Conservation (phyloP, 2,113 vertebrate species). For the Pao palembangensis region DNA sequence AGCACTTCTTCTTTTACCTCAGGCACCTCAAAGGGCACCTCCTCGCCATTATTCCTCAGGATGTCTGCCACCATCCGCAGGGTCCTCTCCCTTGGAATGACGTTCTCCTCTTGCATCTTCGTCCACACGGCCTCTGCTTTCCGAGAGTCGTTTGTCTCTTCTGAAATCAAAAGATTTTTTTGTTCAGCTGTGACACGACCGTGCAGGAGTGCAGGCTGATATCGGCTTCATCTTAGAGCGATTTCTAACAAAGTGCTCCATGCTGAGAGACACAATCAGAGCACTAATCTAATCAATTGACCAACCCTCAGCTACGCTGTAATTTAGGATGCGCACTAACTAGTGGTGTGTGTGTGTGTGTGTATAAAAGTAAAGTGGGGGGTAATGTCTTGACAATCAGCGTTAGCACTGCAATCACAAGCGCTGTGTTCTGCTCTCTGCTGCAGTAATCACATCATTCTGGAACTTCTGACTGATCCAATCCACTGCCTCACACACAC, state of each 20-base stretch:
- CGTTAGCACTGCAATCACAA: conserved; percentile 63
- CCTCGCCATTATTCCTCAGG: conserved; percentile 79
- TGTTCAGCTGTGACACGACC: too few species aligned
- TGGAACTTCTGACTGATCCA: conserved; percentile 20
- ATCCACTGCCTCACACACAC: conserved; percentile 1
- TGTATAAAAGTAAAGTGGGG: not conserved
- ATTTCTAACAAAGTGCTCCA: conserved; percentile 52
- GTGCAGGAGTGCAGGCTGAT: too few species aligned
- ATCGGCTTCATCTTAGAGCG: conserved; percentile 9
- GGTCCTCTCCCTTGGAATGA: conserved; percentile 85
- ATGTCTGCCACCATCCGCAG: conserved; percentile 80
- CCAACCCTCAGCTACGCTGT: conserved; percentile 39
- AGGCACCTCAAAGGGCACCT: conserved; percentile 86
- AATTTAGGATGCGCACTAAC: conserved; percentile 50
- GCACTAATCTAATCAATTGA: conserved; percentile 66
- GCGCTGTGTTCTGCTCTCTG: conserved; percentile 38
- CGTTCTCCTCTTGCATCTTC: conserved; percentile 95
- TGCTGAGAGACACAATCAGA: conserved; percentile 65
- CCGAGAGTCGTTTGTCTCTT: conserved; percentile 75
- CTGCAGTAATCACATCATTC: conserved; percentile 52
- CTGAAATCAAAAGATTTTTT: conserved; percentile 62
- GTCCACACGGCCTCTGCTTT: conserved; percentile 86
- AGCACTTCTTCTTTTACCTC: conserved; percentile 76
- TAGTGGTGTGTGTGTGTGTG: conserved; percentile 7
- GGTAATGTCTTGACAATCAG: conserved; percentile 61